Evolutionary conservation across 2,888 invertebrate genomes (phyloP).

Genomic region (Chironomus tentans): DNA sequence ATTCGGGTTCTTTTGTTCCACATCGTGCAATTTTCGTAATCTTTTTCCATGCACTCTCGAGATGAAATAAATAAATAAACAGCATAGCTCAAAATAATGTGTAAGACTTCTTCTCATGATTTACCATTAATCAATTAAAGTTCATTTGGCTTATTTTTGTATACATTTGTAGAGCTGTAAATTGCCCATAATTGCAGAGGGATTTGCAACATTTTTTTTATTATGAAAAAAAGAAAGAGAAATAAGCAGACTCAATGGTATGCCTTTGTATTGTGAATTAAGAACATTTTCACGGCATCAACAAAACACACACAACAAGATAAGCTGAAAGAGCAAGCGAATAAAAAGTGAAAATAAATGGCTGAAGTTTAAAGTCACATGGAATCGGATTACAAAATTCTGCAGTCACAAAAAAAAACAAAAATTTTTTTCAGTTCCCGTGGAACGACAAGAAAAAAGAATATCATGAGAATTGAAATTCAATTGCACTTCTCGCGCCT

Average conservation of each 20-base stretch:
- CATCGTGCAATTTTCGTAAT: neutral
- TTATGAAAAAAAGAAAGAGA: too few relatives aligned
- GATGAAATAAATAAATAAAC: conserved; percentile 2
- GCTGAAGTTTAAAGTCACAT: neutral
- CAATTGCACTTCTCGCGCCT: neutral
- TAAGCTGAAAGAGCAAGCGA: neutral
- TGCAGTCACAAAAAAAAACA: neutral
- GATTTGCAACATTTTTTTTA: neutral
- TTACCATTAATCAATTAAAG: conserved; percentile 6
- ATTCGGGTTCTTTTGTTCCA: neutral
- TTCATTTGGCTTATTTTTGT: neutral
- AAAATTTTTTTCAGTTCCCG: neutral
- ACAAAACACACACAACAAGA: neutral
- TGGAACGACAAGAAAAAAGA: neutral
- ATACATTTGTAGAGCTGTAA: neutral
- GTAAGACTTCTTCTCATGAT: neutral
- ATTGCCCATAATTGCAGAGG: neutral
- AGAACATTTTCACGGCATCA: neutral
- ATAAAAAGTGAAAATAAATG: neutral
- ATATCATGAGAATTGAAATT: conserved; percentile 17
- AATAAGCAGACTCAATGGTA: neutral
- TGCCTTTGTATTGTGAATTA: neutral
- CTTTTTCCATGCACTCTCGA: neutral
- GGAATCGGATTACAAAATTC: neutral
- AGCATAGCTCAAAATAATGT: neutral